Conservation (phyloP, 2,888 invertebrate species). For the Apotomis betuletana region DNA sequence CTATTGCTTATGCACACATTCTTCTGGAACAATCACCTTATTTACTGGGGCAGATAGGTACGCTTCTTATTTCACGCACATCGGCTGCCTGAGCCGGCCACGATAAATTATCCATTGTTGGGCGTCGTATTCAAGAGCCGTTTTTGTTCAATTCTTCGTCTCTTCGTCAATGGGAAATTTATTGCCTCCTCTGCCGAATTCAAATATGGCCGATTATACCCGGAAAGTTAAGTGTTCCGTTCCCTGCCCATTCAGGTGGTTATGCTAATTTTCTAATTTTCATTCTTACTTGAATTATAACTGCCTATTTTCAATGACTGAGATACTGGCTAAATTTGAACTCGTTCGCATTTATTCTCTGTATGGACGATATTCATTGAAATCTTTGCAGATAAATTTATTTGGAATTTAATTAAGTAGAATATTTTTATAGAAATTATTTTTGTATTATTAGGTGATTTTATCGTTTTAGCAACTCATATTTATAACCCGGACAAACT, state of each 20-base stretch:
- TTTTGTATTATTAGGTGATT: too few relatives aligned
- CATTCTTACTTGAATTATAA: constrained; percentile 56
- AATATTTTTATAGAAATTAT: too few relatives aligned
- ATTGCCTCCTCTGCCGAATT: constrained; percentile 76
- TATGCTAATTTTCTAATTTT: constrained; percentile 67
- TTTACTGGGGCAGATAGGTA: constrained; percentile 51
- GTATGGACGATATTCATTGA: too few relatives aligned
- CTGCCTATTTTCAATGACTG: constrained; percentile 49
- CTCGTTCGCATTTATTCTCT: too few relatives aligned
- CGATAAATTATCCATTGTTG: constrained; percentile 82
- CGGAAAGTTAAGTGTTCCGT: constrained; percentile 69
- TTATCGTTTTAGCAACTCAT: too few relatives aligned
- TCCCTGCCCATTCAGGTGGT: constrained; percentile 63
- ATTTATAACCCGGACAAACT: too few relatives aligned
- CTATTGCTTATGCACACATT: constrained; percentile 6
- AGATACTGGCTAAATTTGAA: too few relatives aligned
- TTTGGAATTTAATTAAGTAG: too few relatives aligned
- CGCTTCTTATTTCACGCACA: constrained; percentile 66
- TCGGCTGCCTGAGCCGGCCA: constrained; percentile 64
- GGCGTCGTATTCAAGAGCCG: constrained; percentile 74
- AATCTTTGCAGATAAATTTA: too few relatives aligned
- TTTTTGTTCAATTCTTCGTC: constrained; percentile 82
- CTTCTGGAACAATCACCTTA: constrained; percentile 20
- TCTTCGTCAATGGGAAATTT: constrained; percentile 81
- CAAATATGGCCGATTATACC: constrained; percentile 79